These are phyloP conservation scores for Pseudomyrmex dendroicus DNA, from an alignment of 1,140 invertebrate species.

Conservation along the genomic window DNA sequence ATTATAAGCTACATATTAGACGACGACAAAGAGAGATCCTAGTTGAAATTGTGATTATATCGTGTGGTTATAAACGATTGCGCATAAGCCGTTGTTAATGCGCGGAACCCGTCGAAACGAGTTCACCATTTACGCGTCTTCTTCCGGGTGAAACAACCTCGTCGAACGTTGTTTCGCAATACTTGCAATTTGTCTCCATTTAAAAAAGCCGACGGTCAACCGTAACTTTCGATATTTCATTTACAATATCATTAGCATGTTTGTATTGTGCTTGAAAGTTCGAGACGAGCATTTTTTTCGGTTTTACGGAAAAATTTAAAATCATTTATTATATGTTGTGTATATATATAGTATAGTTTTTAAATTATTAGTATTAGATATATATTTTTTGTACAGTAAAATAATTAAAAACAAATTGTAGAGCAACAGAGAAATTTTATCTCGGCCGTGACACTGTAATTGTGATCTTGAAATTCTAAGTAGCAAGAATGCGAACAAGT, in stretches of 20 bases:
- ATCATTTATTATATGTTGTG: too few relatives aligned
- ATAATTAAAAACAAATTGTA: not conserved
- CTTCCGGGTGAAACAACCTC: slow-evolving; percentile 38
- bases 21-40: not conserved
- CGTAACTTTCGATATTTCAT: not conserved
- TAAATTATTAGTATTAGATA: too few relatives aligned
- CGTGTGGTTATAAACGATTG: slow-evolving; percentile 20
- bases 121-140: slow-evolving; percentile 9
- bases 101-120: slow-evolving; percentile 16
- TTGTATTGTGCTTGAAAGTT: too few relatives aligned
- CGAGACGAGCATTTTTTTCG: too few relatives aligned
- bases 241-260: slow-evolving; percentile 8
- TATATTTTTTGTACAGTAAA: too few relatives aligned
- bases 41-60: not conserved
- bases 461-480: slow-evolving; percentile 67
- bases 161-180: slow-evolving; percentile 30
- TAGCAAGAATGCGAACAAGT: slow-evolving; percentile 60
- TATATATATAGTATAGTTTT: too few relatives aligned
- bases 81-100: not conserved
- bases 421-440: not conserved
- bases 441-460: slow-evolving; percentile 54
- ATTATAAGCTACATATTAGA: not conserved
- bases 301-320: too few relatives aligned
- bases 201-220: slow-evolving; percentile 8
- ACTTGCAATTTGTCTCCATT: not conserved